A percentile compares a stretch with the other conserved stretches of the same genome.
Evolutionary conservation across 2,113 vertebrate species (phyloP).

Genomic region (Leuciscus idus): DNA sequence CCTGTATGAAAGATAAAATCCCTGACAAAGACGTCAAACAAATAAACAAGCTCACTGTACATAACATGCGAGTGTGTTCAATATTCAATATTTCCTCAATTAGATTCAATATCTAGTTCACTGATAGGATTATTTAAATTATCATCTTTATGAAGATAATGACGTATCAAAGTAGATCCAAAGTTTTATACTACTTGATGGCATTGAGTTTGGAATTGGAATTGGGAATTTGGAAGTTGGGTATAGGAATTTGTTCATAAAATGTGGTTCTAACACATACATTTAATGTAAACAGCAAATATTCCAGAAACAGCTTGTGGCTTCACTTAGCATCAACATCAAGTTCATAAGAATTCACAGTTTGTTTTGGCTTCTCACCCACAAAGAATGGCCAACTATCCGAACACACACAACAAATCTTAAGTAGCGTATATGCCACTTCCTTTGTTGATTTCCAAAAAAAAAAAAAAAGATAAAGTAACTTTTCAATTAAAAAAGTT

Average conservation of each 20-base stretch:
- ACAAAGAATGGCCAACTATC: not conserved
- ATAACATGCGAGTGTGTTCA: not conserved
- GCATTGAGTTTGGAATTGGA: not conserved
- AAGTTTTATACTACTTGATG: not conserved
- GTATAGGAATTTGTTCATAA: not conserved
- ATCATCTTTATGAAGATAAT: not conserved
- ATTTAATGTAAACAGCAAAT: not conserved
- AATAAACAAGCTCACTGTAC: not conserved
- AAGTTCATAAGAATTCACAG: not conserved
- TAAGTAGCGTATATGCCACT: no score
- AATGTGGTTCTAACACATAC: not conserved
- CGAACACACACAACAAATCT: no score
- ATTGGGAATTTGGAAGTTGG: no score
- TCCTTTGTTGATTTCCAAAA: no score
- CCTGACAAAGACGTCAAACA: conserved; percentile 1
- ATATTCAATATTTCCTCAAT: not conserved
- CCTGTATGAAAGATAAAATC: conserved; percentile 7
- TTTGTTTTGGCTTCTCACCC: not conserved
- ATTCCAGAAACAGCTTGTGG: not conserved
- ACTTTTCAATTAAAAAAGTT: not conserved
- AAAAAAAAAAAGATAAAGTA: not conserved
- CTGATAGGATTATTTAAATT: not conserved
- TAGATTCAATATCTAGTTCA: not conserved
- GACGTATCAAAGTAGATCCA: not conserved
- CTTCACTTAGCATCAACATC: not conserved